Conservation (phyloP, 2,888 invertebrate genomes). For the Acleris laterana region DNA sequence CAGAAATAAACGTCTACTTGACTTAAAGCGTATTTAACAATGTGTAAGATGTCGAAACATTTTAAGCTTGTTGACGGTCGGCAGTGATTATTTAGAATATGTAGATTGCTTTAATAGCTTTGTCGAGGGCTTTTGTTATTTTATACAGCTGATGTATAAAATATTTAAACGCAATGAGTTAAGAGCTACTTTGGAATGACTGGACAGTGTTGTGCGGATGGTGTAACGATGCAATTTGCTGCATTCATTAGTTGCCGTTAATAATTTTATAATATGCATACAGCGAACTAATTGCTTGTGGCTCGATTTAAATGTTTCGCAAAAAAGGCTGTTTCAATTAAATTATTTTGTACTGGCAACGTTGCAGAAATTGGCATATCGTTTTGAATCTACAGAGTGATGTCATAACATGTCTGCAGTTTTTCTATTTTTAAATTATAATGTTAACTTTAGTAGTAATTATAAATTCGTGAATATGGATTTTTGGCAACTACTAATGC, state of each 20-base stretch:
- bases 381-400: background rate
- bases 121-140: background rate
- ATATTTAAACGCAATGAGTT: background rate
- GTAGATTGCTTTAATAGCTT: conserved; percentile 22
- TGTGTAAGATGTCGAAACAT: conserved; percentile 10
- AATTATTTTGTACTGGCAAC: conserved; percentile 4
- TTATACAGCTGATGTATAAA: background rate
- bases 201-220: background rate
- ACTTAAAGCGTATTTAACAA: conserved; percentile 8
- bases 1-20: conserved; percentile 26
- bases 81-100: conserved; percentile 19
- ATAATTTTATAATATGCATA: conserved; percentile 18
- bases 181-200: background rate
- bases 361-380: background rate
- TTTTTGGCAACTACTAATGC: too few relatives aligned
- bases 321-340: conserved; percentile 3
- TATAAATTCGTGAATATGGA: too few relatives aligned
- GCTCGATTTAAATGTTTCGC: conserved; percentile 3
- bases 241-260: conserved; percentile 9
- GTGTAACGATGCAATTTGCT: conserved; percentile 4
- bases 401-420: too few relatives aligned
- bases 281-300: conserved; percentile 4
- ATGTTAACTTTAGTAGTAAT: too few relatives aligned
- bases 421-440: too few relatives aligned
- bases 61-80: background rate